Evolutionary conservation across 2,113 vertebrate genomes (phyloP).

Genomic region (Origma solitaria): DNA sequence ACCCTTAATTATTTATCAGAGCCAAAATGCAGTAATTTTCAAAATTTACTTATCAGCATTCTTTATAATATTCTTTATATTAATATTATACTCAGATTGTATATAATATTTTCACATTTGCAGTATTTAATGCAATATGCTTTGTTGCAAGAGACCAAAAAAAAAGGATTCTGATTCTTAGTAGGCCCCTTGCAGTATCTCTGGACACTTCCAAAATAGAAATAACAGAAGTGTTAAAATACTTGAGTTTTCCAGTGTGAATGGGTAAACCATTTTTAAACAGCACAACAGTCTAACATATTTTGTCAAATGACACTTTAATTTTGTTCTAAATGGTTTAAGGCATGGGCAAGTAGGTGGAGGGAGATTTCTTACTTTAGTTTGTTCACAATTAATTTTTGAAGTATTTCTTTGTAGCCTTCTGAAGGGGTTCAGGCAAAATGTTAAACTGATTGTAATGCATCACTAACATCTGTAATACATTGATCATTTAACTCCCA

Average conservation of each 20-base stretch:
- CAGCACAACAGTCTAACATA: background rate
- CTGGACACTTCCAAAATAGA: background rate
- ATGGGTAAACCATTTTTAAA: background rate
- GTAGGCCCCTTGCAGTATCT: background rate
- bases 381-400: background rate
- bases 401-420: background rate
- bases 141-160: background rate
- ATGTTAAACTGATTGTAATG: background rate
- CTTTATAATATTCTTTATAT: too few relatives aligned
- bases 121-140: background rate
- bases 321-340: background rate
- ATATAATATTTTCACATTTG: background rate
- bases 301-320: background rate
- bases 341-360: background rate
- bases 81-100: background rate
- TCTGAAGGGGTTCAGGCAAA: background rate
- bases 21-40: background rate
- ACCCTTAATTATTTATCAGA: background rate
- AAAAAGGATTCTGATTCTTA: background rate
- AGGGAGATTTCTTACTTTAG: background rate
- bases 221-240: background rate
- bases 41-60: background rate
- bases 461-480: background rate
- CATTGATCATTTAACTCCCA: background rate
- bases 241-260: background rate